A percentile compares a stretch with the other conserved stretches of the same genome.
Conservation (phyloP, 2,113 vertebrate species). For the Dunckerocampus dactyliophorus region DNA sequence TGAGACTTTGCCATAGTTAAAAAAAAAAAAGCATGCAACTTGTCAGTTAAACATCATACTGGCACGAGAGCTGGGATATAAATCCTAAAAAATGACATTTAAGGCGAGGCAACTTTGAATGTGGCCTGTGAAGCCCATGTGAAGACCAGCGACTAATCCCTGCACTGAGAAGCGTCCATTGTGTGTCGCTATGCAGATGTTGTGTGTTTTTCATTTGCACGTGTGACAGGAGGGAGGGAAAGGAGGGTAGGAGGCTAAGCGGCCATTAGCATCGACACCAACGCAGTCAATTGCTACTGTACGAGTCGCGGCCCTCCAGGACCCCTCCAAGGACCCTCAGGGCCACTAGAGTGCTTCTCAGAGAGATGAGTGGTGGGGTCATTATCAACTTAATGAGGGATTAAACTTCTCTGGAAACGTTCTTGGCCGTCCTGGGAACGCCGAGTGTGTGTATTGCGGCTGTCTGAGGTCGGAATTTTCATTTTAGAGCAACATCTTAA, state of each 20-base stretch:
- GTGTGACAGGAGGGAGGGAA: constrained; percentile 18
- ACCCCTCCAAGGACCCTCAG: background rate
- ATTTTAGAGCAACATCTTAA: background rate
- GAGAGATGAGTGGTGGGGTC: constrained; percentile 18
- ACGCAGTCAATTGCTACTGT: constrained; percentile 40
- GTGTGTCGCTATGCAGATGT: constrained; percentile 21
- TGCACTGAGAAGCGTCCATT: constrained; percentile 2
- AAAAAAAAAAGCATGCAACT: too few relatives aligned
- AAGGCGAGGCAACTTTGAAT: too few relatives aligned
- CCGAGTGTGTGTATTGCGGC: constrained; percentile 55
- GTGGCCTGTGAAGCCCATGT: background rate
- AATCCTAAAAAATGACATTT: too few relatives aligned
- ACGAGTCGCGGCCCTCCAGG: constrained; percentile 15
- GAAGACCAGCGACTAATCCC: constrained; percentile 24
- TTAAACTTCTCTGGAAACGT: constrained; percentile 36
- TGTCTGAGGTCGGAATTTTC: constrained; percentile 42
- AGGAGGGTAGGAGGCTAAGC: constrained; percentile 4
- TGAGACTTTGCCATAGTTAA: too few relatives aligned
- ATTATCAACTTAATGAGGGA: constrained; percentile 64
- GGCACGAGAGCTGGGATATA: too few relatives aligned
- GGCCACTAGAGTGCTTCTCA: background rate
- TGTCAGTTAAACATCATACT: too few relatives aligned
- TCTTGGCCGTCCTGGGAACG: background rate
- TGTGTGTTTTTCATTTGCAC: constrained; percentile 48
- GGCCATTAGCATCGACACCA: constrained; percentile 48